These are phyloP conservation scores for Encarsia formosa DNA, from an alignment of 2,888 invertebrate genomes.

Conservation along the genomic window DNA sequence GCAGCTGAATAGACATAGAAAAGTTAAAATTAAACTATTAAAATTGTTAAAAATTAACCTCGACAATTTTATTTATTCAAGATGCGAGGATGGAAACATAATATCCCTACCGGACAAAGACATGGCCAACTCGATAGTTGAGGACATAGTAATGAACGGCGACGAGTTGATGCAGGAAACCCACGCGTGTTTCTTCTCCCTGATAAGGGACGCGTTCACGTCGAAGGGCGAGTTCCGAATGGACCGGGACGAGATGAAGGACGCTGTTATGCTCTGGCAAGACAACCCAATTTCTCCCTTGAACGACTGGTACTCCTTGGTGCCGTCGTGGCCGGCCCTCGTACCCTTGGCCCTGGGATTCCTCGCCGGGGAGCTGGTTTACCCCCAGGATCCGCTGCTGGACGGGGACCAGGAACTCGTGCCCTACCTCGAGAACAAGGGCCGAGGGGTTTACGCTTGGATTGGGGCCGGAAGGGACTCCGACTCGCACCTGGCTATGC, in stretches of 20 bases:
- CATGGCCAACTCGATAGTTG: conserved; percentile 32
- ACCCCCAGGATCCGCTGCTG: conserved; percentile 39
- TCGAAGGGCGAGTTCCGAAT: conserved; percentile 82
- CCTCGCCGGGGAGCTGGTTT: conserved; percentile 46
- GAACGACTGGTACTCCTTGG: conserved; percentile 67
- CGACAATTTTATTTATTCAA: background rate
- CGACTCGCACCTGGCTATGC: conserved; percentile 68
- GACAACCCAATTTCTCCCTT: conserved; percentile 76
- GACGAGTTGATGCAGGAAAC: conserved; percentile 69
- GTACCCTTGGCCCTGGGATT: conserved; percentile 46
- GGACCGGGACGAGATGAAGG: conserved; percentile 70
- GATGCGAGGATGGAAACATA: conserved; percentile 38
- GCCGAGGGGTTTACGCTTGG: conserved; percentile 73
- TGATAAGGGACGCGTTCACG: conserved; percentile 83
- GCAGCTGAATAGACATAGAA: too few relatives aligned
- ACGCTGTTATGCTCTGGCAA: conserved; percentile 70
- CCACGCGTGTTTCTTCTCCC: conserved; percentile 80
- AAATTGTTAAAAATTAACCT: too few relatives aligned
- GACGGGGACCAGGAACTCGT: conserved; percentile 46
- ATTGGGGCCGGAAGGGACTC: conserved; percentile 91
- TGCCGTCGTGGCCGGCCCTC: conserved; percentile 45
- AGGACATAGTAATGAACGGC: conserved; percentile 42
- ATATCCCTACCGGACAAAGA: conserved; percentile 45
- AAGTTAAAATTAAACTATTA: too few relatives aligned
- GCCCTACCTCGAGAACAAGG: conserved; percentile 49